Percentiles rank a stretch among this genome's conserved stretches.
These are phyloP conservation scores for Heteronetta atricapilla DNA, from an alignment of 2,113 vertebrate species.

Conservation along the genomic window DNA sequence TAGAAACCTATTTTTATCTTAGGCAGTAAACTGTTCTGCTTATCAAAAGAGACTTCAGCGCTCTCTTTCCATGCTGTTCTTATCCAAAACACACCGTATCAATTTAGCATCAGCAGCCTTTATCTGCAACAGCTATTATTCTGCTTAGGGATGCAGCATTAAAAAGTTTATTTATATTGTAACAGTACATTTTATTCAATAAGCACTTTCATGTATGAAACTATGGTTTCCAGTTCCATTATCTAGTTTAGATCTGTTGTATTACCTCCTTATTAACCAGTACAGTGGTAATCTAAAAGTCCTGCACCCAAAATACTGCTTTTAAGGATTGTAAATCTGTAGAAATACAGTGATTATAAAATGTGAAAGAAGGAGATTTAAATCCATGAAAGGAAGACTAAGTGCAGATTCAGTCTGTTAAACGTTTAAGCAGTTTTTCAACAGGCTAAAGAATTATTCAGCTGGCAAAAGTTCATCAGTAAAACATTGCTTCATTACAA, in stretches of 20 bases:
- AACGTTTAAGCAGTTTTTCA: not conserved
- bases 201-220: not conserved
- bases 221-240: conserved; percentile 24
- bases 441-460: not conserved
- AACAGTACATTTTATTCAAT: not conserved
- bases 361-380: not conserved
- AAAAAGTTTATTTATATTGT: conserved; percentile 2
- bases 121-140: conserved; percentile 12
- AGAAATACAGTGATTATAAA: not conserved
- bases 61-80: conserved; percentile 50
- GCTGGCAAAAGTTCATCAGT: not conserved
- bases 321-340: not conserved
- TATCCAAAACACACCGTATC: conserved; percentile 51
- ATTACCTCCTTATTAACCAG: not conserved
- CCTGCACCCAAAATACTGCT: not conserved
- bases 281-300: not conserved
- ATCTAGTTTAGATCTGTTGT: not conserved
- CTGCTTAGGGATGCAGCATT: not conserved
- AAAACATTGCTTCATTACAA: not conserved
- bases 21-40: conserved; percentile 55
- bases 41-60: conserved; percentile 63
- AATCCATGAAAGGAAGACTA: not conserved
- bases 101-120: conserved; percentile 33
- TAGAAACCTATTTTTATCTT: conserved; percentile 68
- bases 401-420: not conserved